Evolutionary conservation across 2,888 invertebrate species (phyloP).

Genomic region (Cheilosia scutellata): DNA sequence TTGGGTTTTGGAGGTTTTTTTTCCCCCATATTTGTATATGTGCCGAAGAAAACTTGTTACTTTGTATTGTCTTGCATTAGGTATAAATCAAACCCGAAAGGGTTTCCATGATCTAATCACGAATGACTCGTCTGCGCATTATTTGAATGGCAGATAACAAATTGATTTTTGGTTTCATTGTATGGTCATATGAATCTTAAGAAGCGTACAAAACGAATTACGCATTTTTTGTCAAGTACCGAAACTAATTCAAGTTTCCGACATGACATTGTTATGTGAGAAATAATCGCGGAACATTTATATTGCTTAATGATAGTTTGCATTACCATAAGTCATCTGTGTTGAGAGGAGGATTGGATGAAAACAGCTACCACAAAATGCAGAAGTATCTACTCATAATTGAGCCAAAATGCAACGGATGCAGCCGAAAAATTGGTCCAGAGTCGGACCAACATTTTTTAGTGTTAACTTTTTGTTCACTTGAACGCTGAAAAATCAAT

Average conservation of each 20-base stretch:
- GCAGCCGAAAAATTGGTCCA: conserved; percentile 43
- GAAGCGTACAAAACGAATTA: conserved; percentile 55
- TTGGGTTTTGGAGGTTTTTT: conserved; percentile 18
- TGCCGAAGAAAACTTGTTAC: conserved; percentile 49
- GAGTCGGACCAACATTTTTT: neutral
- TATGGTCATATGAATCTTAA: conserved; percentile 59
- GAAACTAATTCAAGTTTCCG: conserved; percentile 67
- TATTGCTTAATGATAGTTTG: conserved; percentile 62
- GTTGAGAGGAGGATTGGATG: neutral
- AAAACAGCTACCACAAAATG: neutral
- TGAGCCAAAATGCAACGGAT: neutral
- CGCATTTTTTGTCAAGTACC: conserved; percentile 58
- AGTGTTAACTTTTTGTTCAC: conserved; percentile 61
- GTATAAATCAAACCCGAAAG: conserved; percentile 55
- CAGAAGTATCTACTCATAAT: neutral
- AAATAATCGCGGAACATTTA: conserved; percentile 61
- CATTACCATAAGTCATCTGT: conserved; percentile 26
- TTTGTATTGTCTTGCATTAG: conserved; percentile 11
- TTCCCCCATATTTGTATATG: conserved; percentile 21
- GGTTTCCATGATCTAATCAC: conserved; percentile 37
- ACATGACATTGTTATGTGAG: conserved; percentile 43
- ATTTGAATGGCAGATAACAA: conserved; percentile 63
- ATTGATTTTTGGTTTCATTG: conserved; percentile 54
- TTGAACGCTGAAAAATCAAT: conserved; percentile 29
- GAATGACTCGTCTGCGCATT: conserved; percentile 42